Percentiles rank a stretch among this genome's conserved stretches.
These are phyloP conservation scores for Drosophila saltans DNA, from an alignment of 1,140 invertebrate species.

Conservation along the genomic window DNA sequence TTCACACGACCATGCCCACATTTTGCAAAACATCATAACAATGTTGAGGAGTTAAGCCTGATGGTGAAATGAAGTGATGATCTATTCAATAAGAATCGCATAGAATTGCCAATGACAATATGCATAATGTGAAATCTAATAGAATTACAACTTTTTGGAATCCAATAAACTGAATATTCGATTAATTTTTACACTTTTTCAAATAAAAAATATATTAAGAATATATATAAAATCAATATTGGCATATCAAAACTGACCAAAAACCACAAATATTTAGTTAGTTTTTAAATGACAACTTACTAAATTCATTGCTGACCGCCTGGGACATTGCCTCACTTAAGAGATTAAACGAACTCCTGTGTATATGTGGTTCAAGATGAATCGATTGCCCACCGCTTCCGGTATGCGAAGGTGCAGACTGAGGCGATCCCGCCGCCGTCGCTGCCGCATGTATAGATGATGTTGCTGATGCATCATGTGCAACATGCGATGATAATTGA, in stretches of 20 bases:
- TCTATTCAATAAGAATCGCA: no score
- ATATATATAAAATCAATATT: no score
- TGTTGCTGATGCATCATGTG: conserved; percentile 15
- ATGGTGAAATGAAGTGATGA: neutral
- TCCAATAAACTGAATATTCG: no score
- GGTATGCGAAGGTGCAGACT: conserved; percentile 12
- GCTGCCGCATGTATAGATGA: neutral
- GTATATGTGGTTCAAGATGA: conserved; percentile 43
- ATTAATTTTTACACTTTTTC: no score
- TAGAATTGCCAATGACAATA: no score
- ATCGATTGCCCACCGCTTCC: conserved; percentile 36
- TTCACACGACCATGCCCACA: neutral
- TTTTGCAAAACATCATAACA: neutral
- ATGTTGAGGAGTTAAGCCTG: neutral
- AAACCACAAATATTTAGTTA: no score
- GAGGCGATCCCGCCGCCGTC: neutral
- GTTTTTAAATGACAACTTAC: conserved; percentile 64
- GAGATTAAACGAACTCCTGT: conserved; percentile 80
- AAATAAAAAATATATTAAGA: no score
- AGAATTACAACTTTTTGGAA: no score
- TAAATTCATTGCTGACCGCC: conserved; percentile 83
- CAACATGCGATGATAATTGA: conserved; percentile 4
- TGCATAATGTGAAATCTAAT: no score
- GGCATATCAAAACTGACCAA: no score
- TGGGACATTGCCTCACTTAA: conserved; percentile 83